Percentiles rank a stretch among this genome's conserved stretches.
These are phyloP conservation scores for Apocheima hispidaria DNA, from an alignment of 2,888 invertebrate genomes.

Conservation along the genomic window DNA sequence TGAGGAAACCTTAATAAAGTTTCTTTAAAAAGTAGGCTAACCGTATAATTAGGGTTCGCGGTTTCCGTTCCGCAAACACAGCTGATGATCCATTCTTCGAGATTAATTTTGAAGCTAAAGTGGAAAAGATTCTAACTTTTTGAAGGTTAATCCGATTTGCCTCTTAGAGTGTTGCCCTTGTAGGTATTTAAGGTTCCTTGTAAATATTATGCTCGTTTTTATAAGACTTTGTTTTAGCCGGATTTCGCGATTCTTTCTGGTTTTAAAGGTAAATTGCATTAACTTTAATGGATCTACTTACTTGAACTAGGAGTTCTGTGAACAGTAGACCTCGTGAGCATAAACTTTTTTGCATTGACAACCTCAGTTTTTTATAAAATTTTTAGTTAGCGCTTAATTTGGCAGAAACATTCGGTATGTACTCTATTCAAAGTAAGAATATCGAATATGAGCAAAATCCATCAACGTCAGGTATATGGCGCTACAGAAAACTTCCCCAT, in stretches of 20 bases:
- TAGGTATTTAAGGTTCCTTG: constrained; percentile 5
- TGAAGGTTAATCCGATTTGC: constrained; percentile 29
- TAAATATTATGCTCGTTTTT: neutral
- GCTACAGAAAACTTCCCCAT: too few relatives aligned
- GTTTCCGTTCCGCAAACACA: constrained; percentile 45
- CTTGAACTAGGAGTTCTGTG: too few relatives aligned
- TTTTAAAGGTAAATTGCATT: neutral
- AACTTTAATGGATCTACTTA: neutral
- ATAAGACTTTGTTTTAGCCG: neutral
- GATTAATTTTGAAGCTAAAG: constrained; percentile 28
- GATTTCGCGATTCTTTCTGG: neutral
- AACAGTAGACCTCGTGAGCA: too few relatives aligned
- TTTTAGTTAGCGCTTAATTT: too few relatives aligned
- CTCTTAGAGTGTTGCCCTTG: constrained; percentile 14
- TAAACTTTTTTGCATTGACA: too few relatives aligned
- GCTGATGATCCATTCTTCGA: constrained; percentile 39
- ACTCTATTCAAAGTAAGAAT: too few relatives aligned
- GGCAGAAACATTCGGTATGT: too few relatives aligned
- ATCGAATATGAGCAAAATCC: too few relatives aligned
- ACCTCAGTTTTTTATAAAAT: too few relatives aligned
- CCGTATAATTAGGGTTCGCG: constrained; percentile 55
- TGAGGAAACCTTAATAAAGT: constrained; percentile 3
- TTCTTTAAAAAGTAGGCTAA: constrained; percentile 52
- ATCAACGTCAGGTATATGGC: too few relatives aligned
- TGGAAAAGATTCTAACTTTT: constrained; percentile 22